Base-by-base conservation (phyloP, 2,113 vertebrate species). In the Xiphophorus couchianus region DNA sequence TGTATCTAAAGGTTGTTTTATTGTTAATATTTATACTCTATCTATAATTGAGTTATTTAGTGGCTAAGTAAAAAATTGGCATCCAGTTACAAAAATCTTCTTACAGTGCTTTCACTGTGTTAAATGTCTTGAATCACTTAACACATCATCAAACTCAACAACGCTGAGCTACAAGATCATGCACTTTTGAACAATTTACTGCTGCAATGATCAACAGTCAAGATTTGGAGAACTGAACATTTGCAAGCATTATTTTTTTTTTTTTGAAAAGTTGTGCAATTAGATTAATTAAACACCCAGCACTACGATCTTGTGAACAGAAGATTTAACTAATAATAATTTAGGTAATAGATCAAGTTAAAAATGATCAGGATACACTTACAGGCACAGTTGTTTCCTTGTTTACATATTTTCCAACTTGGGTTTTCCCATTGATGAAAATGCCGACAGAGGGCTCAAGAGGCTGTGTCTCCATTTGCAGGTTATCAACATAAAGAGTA, bases 351-450 rank as follows among this genome's bases (percentile, higher is more conserved):
- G 22, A 54, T 51, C 44, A 51, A 54, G 17, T 54, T 81, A 17
- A 76, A 84, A 69, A 72, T 68, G 29, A 69, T 66, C 35, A 64
- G 62, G 42, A 72, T 83, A 71, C 83, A 87, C 91, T 93, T 93
- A 99, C 98, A 87, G 98, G 97, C 74, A 97, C 97, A 5, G 97
- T 97, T 87, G 97, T 97, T 88, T 98, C 97, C 90, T 98, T 98
- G 48, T 92, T 93, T 91, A 96, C 94, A 78, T 99, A 98, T 83
- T 99, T 99, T 88, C 97, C 98, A 81, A 99, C 95, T 94, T 99
- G 97, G 7, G 96, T 98, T 88, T 96, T 93, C 76, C 98, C 98
- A 72, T 95, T 97, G 84, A 97, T 96, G 86, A 97, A 99, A 89
- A 99, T 98, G 60, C 97, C 97, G 88, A 96, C 90, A 82, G 96